Percentiles rank a stretch among this genome's conserved stretches.
These are phyloP conservation scores for Adela reaumurella DNA, from an alignment of 2,888 invertebrate genomes.

Conservation along the genomic window DNA sequence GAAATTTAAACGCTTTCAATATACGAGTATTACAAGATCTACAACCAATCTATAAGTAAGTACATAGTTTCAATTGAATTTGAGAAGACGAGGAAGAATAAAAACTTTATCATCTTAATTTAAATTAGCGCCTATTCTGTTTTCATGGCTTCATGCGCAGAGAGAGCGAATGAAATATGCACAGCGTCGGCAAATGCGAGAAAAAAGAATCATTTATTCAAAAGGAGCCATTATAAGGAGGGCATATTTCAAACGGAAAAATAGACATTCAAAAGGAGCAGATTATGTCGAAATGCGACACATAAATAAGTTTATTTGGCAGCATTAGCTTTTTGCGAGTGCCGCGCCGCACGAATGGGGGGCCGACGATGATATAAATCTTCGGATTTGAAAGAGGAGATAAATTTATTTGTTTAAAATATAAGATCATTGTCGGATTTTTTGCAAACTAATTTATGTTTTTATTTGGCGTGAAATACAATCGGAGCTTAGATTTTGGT, in stretches of 20 bases:
- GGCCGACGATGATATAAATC: slow-evolving; percentile 10
- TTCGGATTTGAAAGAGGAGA: slow-evolving; percentile 6
- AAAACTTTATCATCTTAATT: too few relatives aligned
- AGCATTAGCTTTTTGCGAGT: slow-evolving; percentile 1
- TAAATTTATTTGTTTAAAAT: slow-evolving; percentile 14
- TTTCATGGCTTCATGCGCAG: too few relatives aligned
- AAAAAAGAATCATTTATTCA: slow-evolving; percentile 3
- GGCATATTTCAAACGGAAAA: slow-evolving; percentile 2
- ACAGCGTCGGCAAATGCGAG: not conserved
- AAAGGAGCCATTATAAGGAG: not conserved
- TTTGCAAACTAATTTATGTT: slow-evolving; percentile 9
- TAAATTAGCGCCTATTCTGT: too few relatives aligned
- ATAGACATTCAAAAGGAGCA: slow-evolving; percentile 4
- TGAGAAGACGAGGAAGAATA: too few relatives aligned
- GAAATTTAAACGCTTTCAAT: too few relatives aligned
- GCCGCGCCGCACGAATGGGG: slow-evolving; percentile 2
- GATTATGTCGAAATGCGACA: slow-evolving; percentile 4
- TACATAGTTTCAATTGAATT: too few relatives aligned
- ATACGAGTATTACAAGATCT: too few relatives aligned
- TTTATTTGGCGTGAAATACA: slow-evolving; percentile 2
- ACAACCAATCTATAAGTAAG: too few relatives aligned
- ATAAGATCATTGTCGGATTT: slow-evolving; percentile 11
- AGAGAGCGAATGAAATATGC: too few relatives aligned
- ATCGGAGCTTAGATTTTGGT: not conserved
- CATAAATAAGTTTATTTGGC: slow-evolving; percentile 5